Base-by-base conservation (phyloP, 2,113 vertebrate species). In the Pteruthius melanotis region DNA sequence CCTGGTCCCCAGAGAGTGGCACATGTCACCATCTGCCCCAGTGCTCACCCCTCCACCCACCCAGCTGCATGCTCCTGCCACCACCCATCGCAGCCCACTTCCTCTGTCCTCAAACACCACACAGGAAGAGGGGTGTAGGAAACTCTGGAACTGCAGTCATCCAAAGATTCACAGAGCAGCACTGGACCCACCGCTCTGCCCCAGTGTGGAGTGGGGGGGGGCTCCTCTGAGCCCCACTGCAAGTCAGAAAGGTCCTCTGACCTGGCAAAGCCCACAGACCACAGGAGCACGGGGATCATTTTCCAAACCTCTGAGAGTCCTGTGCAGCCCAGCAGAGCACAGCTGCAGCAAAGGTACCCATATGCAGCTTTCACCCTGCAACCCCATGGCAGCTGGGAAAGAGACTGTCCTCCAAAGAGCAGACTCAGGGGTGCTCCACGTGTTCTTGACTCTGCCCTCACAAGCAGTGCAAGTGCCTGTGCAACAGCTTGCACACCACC, bases 21-120 rank as follows among this genome's bases (percentile, higher is more conserved):
- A 65, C 31, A 1, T 4, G 7, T 24, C 86, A 6, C 9, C 0
- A 0, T 13, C 42, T 37, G 39, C 44, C 44, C 39, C 30, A 47
- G 30, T 27, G 23, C 37, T 66, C 47, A 15, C 8, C 19, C 35
- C n/a, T 82, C 45, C 30, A 28, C 19, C 52, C 28, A 2, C 15
- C 10, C n/a, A 59, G 56, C 15, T 24, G 15, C 1, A 7, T 59
- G n/a, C 56, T 24, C n/a, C n/a, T 35, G 56, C 56, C 56, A 59
- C 22, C 57, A 31, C 14, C 64, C 28, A 2, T 39, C 56, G 28
- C 40, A 44, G 15, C 54, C 20, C 17, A 11, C 5, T 7, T 75
- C 44, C 28, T 35, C 28, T 28, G 50, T 44, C 50, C 40, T 76
- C 24, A 35, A 60, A 39, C 57, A 23, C 18, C 24, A 49, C 45